Percentiles rank a stretch among this genome's conserved stretches.
These are phyloP conservation scores for Drosophila ironensis DNA, from an alignment of 1,140 invertebrate species.

Conservation along the genomic window DNA sequence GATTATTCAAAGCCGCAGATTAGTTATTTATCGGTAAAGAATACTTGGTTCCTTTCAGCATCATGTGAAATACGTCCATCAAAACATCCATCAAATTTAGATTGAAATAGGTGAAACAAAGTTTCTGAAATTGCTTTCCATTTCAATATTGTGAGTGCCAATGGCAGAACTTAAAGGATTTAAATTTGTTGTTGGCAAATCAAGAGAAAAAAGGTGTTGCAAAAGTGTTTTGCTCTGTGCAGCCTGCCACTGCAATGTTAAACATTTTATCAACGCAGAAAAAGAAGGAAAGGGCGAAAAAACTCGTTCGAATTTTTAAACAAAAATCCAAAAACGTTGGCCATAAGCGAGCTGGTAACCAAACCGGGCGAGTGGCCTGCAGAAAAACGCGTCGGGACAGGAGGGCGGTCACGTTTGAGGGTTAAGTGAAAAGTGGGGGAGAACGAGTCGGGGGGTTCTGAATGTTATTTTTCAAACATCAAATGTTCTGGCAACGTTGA, in stretches of 20 bases:
- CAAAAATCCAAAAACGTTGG: constrained; percentile 35
- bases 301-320: constrained; percentile 44
- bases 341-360: constrained; percentile 46
- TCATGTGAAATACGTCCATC: too few relatives aligned
- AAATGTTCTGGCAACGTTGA: constrained; percentile 46
- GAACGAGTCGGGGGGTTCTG: constrained; percentile 6
- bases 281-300: constrained; percentile 13
- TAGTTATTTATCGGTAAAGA: too few relatives aligned
- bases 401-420: neutral
- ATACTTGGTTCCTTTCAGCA: too few relatives aligned
- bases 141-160: too few relatives aligned
- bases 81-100: too few relatives aligned
- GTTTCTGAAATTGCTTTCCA: too few relatives aligned
- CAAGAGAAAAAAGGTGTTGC: neutral
- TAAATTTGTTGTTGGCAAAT: too few relatives aligned
- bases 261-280: constrained; percentile 60
- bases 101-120: too few relatives aligned
- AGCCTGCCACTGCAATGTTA: constrained; percentile 54
- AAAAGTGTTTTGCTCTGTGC: constrained; percentile 6
- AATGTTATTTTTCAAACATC: constrained; percentile 52
- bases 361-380: constrained; percentile 30
- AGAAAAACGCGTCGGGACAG: constrained; percentile 2
- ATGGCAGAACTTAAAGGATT: too few relatives aligned
- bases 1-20: too few relatives aligned
- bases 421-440: neutral